Evolutionary conservation across 2,888 invertebrate genomes (phyloP), one percentile per base, ranked within the genome.

Genomic region (Drosophila yooni): DNA sequence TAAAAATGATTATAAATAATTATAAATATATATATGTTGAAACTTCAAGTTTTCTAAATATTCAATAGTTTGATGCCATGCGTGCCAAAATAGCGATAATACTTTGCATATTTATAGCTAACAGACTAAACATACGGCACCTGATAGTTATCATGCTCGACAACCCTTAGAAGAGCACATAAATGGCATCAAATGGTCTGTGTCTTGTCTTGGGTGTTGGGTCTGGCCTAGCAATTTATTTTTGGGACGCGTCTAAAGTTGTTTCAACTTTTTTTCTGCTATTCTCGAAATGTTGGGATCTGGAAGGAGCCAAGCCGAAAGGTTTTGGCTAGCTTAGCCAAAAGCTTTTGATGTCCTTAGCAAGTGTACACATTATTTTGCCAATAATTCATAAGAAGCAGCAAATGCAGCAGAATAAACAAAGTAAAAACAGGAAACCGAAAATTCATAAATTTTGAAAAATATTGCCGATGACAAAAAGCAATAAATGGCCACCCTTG

Each of bases 321-420:
- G 76, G 68, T 66, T 80, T 72, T 61, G 61, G 58, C 52, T 40
- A 60, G 68, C 81, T 80, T 66, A 72, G 65, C 50, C 51, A 58
- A 64, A 77, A 58, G 68, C 76, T 63, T 72, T 80, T 65, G 59
- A 80, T 61, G 81, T 80, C 67, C 68, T 68, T 56, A 31, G 40
- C 62, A 58, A 54, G 31, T 58, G 34, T 38, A 59, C 64, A 64
- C 62, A 79, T 76, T 77, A 65, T 76, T 65, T 46, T 52, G 70
- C 79, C 90, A 91, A 90, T 90, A 90, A 91, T 79, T 91, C 83
- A 88, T 86, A 88, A 80, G 71, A 46, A 72, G 71, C 81, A 69
- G 66, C 72, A 78, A 84, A 70, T 69, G 72, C 72, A 81, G 71
- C 70, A 65, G 62, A 67, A 77, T 68, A 79, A 77, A 69, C 67